phyloP scores from a whole-genome alignment of 1,140 invertebrate genomes.

The Hylyphantes graminicola region DNA sequence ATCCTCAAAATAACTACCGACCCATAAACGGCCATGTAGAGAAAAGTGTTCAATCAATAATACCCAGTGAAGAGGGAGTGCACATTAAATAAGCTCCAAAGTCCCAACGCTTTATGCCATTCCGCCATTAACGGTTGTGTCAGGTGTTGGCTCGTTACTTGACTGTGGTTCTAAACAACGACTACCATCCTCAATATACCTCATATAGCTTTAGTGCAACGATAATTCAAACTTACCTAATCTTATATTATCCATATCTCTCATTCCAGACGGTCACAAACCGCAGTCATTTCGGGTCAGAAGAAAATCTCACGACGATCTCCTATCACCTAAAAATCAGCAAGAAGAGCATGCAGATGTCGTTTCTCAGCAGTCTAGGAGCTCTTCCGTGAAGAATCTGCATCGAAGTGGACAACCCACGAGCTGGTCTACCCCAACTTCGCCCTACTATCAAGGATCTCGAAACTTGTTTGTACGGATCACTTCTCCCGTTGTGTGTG shows the following conservation, averaged over 20 bases:
- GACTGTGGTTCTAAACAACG: too few species aligned
- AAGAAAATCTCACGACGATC: conserved; percentile 54
- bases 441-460: conserved; percentile 56
- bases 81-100: too few species aligned
- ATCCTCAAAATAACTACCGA: too few species aligned
- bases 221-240: too few species aligned
- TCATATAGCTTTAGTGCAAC: too few species aligned
- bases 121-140: too few species aligned
- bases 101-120: too few species aligned
- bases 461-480: conserved; percentile 58
- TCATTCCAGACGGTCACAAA: neutral
- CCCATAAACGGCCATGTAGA: too few species aligned
- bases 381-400: conserved; percentile 55
- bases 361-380: conserved; percentile 27
- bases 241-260: neutral
- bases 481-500: conserved; percentile 58
- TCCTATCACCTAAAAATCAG: conserved; percentile 19
- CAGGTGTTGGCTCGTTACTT: too few species aligned
- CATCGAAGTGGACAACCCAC: conserved; percentile 38
- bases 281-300: conserved; percentile 44
- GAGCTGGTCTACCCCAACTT: conserved; percentile 57
- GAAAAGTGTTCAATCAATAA: too few species aligned
- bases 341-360: conserved; percentile 2
- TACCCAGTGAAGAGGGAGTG: too few species aligned
- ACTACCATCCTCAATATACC: too few species aligned